These are phyloP conservation scores for Coenonympha glycerion DNA, from an alignment of 2,888 invertebrate species.

Conservation along the genomic window DNA sequence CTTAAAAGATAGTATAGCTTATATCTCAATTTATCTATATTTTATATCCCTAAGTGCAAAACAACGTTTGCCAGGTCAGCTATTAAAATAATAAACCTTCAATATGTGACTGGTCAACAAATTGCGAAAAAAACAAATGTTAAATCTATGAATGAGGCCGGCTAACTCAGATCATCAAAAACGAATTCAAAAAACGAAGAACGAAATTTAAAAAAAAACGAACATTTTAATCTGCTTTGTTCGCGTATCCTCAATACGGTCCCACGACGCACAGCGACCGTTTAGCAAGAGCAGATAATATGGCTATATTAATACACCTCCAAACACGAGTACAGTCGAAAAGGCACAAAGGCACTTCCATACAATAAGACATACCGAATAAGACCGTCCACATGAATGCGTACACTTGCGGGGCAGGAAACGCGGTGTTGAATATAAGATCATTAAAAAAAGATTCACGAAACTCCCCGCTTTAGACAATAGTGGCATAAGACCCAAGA, in stretches of 20 bases:
- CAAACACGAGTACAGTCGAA: conserved; percentile 62
- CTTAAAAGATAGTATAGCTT: no score
- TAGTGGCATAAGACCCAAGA: conserved; percentile 43
- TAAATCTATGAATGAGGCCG: no score
- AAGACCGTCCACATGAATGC: conserved; percentile 47
- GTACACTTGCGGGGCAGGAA: conserved; percentile 71
- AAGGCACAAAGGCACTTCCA: conserved; percentile 70
- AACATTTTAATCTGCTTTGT: conserved; percentile 24
- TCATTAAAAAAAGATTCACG: conserved; percentile 44
- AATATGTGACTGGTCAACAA: no score
- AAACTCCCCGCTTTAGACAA: conserved; percentile 49
- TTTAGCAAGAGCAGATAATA: conserved; percentile 48
- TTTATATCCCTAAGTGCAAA: no score
- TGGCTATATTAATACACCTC: conserved; percentile 55
- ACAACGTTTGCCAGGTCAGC: no score
- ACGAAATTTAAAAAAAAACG: conserved; percentile 3
- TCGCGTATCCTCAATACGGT: conserved; percentile 33
- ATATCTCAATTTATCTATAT: no score
- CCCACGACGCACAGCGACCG: conserved; percentile 49
- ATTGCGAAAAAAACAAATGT: no score
- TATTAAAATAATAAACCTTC: no score
- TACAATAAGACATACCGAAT: conserved; percentile 53
- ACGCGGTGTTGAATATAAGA: conserved; percentile 67
- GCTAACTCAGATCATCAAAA: no score
- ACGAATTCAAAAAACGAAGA: background rate